Evolutionary conservation across 2,113 vertebrate genomes (phyloP).

Genomic region (Notarius quadriscutis): DNA sequence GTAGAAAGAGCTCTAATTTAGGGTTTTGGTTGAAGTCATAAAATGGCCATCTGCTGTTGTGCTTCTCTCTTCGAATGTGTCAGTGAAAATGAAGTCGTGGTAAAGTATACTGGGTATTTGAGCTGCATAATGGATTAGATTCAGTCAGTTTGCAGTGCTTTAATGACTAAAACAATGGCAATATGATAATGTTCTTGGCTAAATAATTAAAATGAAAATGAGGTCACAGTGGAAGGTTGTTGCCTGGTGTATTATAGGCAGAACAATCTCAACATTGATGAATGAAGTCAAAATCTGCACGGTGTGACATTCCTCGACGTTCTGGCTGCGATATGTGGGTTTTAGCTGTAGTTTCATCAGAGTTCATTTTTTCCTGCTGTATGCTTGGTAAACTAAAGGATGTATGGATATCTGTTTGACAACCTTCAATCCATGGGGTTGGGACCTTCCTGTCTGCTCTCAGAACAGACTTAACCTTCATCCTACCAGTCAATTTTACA

Average conservation of each 20-base stretch:
- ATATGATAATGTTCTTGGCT: conserved; percentile 20
- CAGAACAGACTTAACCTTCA: no score
- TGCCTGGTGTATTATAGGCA: conserved; percentile 13
- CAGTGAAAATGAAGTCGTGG: conserved; percentile 32
- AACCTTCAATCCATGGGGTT: neutral
- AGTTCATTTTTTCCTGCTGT: neutral
- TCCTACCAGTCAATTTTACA: no score
- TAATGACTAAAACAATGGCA: conserved; percentile 30
- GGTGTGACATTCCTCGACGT: neutral
- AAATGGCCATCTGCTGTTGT: conserved; percentile 15
- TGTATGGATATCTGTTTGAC: neutral
- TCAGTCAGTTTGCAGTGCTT: conserved; percentile 39
- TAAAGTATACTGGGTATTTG: conserved; percentile 19
- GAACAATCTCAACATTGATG: conserved; percentile 1
- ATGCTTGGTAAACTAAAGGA: neutral
- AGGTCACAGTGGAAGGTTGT: conserved; percentile 5
- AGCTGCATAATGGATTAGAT: conserved; percentile 39
- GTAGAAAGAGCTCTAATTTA: neutral
- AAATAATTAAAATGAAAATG: conserved; percentile 26
- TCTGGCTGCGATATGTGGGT: neutral
- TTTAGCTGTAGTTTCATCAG: neutral
- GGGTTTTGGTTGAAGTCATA: conserved; percentile 3
- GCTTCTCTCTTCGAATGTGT: neutral
- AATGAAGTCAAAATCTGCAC: conserved; percentile 1
- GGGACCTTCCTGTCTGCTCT: no score